Conservation (phyloP, 2,888 invertebrate species). For the Pyrrhia umbra region DNA sequence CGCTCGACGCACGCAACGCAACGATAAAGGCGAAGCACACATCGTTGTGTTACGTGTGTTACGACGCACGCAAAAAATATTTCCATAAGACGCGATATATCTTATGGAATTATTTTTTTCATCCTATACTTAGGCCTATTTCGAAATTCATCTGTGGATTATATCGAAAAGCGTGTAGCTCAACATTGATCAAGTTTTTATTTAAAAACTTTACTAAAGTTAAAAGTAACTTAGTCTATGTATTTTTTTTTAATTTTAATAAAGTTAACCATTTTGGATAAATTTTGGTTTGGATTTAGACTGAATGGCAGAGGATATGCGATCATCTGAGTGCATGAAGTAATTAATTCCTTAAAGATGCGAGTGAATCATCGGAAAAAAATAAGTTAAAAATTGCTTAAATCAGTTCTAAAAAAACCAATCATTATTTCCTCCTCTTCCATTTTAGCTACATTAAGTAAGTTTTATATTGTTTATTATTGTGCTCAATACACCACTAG, state of each 20-base stretch:
- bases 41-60: conserved; percentile 6
- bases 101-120: neutral
- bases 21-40: conserved; percentile 63
- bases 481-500: neutral
- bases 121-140: neutral
- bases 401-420: neutral
- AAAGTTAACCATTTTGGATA: no score
- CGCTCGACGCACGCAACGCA: conserved; percentile 51
- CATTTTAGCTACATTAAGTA: neutral
- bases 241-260: no score
- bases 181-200: neutral
- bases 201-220: no score
- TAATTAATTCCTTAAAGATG: no score
- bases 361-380: no score
- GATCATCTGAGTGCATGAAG: no score
- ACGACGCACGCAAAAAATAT: conserved; percentile 6
- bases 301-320: no score
- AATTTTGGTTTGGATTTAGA: no score
- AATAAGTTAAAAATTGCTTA: neutral
- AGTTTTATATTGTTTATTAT: neutral
- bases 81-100: neutral
- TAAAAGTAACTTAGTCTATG: no score
- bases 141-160: neutral
- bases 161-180: neutral
- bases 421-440: neutral